phyloP scores from a whole-genome alignment of 1,140 invertebrate species.

The Drosophila virilis region DNA sequence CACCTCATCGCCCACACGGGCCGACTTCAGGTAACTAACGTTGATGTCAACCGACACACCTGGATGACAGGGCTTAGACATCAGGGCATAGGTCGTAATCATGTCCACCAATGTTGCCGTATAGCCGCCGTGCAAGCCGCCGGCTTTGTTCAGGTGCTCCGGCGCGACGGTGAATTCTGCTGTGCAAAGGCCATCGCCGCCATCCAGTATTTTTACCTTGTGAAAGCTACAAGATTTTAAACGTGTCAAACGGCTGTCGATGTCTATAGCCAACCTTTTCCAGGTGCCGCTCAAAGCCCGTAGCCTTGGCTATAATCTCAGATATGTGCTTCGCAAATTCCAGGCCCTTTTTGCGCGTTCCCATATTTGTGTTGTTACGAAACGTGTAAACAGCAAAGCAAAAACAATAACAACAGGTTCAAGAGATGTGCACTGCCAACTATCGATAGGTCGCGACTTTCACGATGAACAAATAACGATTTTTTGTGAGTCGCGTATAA shows the following conservation, averaged over 20 bases:
- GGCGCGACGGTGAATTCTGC: conserved; percentile 91
- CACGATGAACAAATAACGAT: neutral
- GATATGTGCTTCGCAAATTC: conserved; percentile 75
- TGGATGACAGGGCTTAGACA: conserved; percentile 87
- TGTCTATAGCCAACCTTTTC: conserved; percentile 50
- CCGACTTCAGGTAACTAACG: conserved; percentile 90
- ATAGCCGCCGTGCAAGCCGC: conserved; percentile 93
- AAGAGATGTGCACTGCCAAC: conserved; percentile 1
- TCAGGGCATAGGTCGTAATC: conserved; percentile 92
- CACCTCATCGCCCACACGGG: conserved; percentile 91
- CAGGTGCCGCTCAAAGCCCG: conserved; percentile 67
- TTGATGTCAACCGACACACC: conserved; percentile 91
- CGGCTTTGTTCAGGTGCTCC: conserved; percentile 91
- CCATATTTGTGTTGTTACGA: conserved; percentile 55
- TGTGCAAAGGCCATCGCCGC: conserved; percentile 88
- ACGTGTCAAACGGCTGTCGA: conserved; percentile 37
- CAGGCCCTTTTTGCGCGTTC: conserved; percentile 69
- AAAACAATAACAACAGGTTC: conserved; percentile 23
- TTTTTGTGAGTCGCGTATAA: no score
- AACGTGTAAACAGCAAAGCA: conserved; percentile 17
- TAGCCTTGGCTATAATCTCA: conserved; percentile 71
- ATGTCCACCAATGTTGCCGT: conserved; percentile 92
- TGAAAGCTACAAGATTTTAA: neutral
- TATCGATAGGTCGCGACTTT: conserved; percentile 30
- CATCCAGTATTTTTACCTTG: conserved; percentile 89